Evolutionary conservation across 35 echinoderm and acorn worm species (phyloP).

Genomic region (Chiridota heheva): DNA sequence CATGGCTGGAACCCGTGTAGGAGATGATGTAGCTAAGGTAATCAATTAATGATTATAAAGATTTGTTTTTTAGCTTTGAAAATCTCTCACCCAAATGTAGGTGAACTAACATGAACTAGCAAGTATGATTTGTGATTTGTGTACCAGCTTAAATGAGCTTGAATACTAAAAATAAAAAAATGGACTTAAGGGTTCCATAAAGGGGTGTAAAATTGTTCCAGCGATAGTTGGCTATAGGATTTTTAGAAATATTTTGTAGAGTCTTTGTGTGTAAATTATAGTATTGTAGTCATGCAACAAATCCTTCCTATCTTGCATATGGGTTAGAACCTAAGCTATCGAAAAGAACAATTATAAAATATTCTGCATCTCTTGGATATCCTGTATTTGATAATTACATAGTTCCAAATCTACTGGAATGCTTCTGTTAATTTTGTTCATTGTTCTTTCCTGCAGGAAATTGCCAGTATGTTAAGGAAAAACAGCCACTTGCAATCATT

Average conservation of each 20-base stretch:
- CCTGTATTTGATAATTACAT: too few relatives aligned
- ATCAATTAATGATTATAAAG: background rate
- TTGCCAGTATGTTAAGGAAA: slow-evolving; percentile 70
- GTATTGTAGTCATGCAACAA: too few relatives aligned
- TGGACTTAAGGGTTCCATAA: background rate
- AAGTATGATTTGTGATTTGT: too few relatives aligned
- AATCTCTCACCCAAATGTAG: background rate
- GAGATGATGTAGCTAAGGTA: slow-evolving; percentile 74
- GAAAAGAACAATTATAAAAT: too few relatives aligned
- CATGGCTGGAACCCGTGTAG: slow-evolving; percentile 90
- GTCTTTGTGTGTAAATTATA: too few relatives aligned
- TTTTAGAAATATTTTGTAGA: too few relatives aligned
- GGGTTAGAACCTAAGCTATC: too few relatives aligned
- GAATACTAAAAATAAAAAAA: background rate
- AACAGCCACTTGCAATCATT: slow-evolving; percentile 71
- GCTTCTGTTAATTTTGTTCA: background rate
- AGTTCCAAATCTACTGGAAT: background rate
- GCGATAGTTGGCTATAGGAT: too few relatives aligned
- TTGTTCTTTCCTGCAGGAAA: slow-evolving; percentile 31
- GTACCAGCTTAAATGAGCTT: background rate
- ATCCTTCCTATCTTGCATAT: too few relatives aligned
- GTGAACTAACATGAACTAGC: too few relatives aligned
- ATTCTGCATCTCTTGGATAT: too few relatives aligned
- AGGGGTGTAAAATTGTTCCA: background rate
- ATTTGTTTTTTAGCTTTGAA: background rate